Percentiles rank a stretch among this genome's conserved stretches.
Conservation (phyloP, 2,888 invertebrate genomes). For the Troilus luridus region DNA sequence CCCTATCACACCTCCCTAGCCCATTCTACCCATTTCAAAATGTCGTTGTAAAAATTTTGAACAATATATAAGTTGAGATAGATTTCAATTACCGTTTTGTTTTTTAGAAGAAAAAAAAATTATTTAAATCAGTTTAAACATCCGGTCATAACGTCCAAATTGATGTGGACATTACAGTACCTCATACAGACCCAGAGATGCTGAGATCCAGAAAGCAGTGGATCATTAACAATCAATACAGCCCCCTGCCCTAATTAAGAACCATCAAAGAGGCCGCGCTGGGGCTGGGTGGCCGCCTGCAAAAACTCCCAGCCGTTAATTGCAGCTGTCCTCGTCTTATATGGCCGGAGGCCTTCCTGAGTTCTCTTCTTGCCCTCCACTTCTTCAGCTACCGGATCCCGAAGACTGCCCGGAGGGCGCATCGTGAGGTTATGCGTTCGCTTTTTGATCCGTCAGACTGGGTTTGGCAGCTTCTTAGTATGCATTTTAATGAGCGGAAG, state of each 20-base stretch:
- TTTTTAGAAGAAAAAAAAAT: no score
- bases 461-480: background rate
- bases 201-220: background rate
- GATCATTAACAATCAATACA: slow-evolving; percentile 1
- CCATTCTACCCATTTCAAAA: no score
- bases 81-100: no score
- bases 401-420: background rate
- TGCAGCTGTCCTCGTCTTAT: slow-evolving; percentile 8
- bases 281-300: background rate
- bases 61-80: no score
- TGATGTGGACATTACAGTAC: background rate
- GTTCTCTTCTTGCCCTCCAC: background rate
- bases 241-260: slow-evolving; percentile 1
- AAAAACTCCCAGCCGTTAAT: background rate
- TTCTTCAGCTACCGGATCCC: background rate
- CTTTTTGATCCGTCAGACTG: background rate
- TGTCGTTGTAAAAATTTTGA: no score
- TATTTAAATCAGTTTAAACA: no score
- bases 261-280: background rate
- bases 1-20: no score
- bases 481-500: background rate
- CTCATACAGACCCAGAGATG: background rate
- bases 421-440: background rate
- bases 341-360: background rate
- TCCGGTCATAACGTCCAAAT: no score